Evolutionary conservation across 2,888 invertebrate species (phyloP), one percentile per base, ranked within the genome.

Genomic region (Dicycla oo): DNA sequence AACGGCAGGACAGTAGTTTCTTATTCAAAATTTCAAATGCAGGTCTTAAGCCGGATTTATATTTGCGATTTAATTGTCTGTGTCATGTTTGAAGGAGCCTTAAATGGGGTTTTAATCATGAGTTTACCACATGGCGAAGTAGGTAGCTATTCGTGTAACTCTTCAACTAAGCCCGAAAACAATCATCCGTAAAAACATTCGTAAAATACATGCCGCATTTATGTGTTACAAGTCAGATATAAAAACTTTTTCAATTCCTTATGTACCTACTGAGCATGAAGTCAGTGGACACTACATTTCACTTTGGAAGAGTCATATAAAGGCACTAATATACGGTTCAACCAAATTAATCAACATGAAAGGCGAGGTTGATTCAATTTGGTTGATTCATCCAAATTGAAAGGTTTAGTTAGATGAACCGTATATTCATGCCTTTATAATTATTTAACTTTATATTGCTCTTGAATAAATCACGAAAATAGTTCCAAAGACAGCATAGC

Each of bases 161-260:
- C 15, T 30, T 4, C 40, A n/a, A 26, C 26, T 47, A 13, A 71
- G 56, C 47, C 26, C 18, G 15, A 49, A 57, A 56, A 40, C 26
- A 47, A 34, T 34, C 8, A 69, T 54, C n/a, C n/a, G n/a, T n/a
- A n/a, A n/a, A n/a, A n/a, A n/a, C n/a, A n/a, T n/a, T n/a, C n/a
- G n/a, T n/a, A n/a, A 30, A 3, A 40, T 53, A 66, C 30, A 18
- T 40, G 68, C 18, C 11, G 67, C 43, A 30, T 69, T 69, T 53
- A 53, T 53, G 10, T 23, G 26, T 18, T 23, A 8, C 49, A 34
- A 66, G 26, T 45, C 1, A 69, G 54, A 56, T 56, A 23, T 43
- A 57, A 15, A 57, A 70, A 57, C 20, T 43, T 68, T 65, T 49
- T 7, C 18, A 49, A 68, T n/a, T 49, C 13, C 47, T 40, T n/a